Evolutionary conservation across 2,797 vertebrate species (phyloP).

Genomic region (Sardinella longiceps): DNA sequence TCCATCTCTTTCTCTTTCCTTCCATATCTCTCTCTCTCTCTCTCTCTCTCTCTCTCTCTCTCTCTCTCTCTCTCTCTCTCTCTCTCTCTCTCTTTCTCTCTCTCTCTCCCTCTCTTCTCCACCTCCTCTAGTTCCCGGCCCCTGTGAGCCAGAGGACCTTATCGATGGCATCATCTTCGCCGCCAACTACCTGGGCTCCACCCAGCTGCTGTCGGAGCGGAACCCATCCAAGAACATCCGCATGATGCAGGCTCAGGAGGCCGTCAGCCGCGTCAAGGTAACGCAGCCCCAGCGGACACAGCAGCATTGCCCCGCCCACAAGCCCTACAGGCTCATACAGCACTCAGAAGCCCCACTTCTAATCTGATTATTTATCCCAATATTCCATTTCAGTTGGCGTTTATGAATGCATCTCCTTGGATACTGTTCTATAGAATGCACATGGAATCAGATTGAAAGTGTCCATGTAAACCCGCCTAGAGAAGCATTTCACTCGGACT

Average conservation of each 20-base stretch:
- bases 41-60: conserved; percentile 16
- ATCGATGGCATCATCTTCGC: conserved; percentile 99
- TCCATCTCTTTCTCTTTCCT: background rate
- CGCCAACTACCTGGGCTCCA: conserved; percentile 98
- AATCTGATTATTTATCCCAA: too few relatives aligned
- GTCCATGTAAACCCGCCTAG: too few relatives aligned
- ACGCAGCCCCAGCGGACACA: background rate
- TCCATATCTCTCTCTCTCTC: background rate
- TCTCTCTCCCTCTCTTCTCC: background rate
- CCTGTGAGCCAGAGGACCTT: conserved; percentile 97
- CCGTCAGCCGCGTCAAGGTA: conserved; percentile 98
- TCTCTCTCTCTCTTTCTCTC: conserved; percentile 24
- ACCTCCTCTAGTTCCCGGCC: conserved; percentile 87
- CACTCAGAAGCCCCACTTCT: too few relatives aligned
- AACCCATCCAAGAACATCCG: conserved; percentile 98
- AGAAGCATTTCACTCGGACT: background rate
- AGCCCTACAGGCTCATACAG: background rate
- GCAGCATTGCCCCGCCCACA: background rate
- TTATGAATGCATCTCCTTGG: too few relatives aligned
- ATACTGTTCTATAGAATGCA: too few relatives aligned
- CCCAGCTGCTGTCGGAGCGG: conserved; percentile 95
- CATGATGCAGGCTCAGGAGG: conserved; percentile 99
- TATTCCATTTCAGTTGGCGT: too few relatives aligned
- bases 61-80: background rate
- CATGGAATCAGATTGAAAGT: too few relatives aligned